Conservation (phyloP, 2,113 vertebrate species). For the Pseudorhombus dupliciocellatus region DNA sequence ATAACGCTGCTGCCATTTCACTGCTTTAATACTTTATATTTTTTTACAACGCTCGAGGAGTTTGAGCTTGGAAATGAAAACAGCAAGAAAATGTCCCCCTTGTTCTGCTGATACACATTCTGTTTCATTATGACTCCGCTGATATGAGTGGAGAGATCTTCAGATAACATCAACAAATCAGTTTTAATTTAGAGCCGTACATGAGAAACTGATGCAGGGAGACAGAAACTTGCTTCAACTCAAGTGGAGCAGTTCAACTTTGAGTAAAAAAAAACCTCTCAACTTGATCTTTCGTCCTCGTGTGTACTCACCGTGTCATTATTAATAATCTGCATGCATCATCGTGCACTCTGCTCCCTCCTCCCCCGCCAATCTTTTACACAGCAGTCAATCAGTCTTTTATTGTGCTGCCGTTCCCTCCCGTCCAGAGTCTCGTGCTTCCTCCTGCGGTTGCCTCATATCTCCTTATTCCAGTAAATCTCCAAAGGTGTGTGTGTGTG, state of each 20-base stretch:
- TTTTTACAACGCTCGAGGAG: not conserved
- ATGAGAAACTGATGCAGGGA: not conserved
- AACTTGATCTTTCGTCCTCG: not conserved
- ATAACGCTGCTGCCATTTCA: slow-evolving; percentile 50
- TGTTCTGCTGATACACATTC: not conserved
- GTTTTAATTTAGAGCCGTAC: not conserved
- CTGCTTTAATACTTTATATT: not conserved
- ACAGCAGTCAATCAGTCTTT: slow-evolving; percentile 55
- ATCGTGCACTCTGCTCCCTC: slow-evolving; percentile 16
- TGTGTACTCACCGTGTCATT: not conserved
- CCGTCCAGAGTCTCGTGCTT: slow-evolving; percentile 33
- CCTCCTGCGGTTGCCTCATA: slow-evolving; percentile 38
- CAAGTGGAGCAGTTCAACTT: not conserved
- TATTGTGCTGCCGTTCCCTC: slow-evolving; percentile 52
- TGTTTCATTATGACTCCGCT: slow-evolving; percentile 27
- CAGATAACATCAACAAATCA: not conserved
- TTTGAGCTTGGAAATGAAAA: not conserved
- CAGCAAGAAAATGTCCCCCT: not conserved
- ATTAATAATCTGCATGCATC: slow-evolving; percentile 1
- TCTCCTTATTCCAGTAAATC: slow-evolving; percentile 48
- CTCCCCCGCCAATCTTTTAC: slow-evolving; percentile 47
- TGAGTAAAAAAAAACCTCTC: not conserved
- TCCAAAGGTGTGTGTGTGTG: not conserved
- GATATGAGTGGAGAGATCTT: not conserved
- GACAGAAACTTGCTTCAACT: not conserved